Evolutionary conservation across 2,113 vertebrate species (phyloP).

Genomic region (Eurystomus gularis): DNA sequence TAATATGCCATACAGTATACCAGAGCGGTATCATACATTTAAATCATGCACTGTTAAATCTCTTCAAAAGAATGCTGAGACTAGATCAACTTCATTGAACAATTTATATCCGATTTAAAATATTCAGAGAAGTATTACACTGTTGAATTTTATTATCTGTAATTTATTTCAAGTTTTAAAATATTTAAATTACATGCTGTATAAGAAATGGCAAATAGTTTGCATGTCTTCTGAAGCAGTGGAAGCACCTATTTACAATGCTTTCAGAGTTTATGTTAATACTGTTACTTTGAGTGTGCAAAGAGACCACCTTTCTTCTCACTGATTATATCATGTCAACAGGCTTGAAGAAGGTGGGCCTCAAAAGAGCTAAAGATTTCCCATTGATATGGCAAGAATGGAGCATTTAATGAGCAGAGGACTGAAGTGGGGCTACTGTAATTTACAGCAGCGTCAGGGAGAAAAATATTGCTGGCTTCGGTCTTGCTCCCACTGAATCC

Average conservation of each 20-base stretch:
- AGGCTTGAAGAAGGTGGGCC: slow-evolving; percentile 31
- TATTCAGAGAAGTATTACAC: slow-evolving; percentile 42
- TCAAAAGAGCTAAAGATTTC: slow-evolving; percentile 57
- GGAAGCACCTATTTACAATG: background rate
- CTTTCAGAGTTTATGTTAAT: background rate
- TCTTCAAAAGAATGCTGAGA: slow-evolving; percentile 24
- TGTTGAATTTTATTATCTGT: slow-evolving; percentile 36
- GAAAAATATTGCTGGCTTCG: background rate
- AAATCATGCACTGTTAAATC: slow-evolving; percentile 11
- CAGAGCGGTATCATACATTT: background rate
- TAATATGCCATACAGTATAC: background rate
- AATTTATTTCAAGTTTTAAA: slow-evolving; percentile 48
- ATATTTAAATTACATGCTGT: slow-evolving; percentile 37
- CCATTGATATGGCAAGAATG: slow-evolving; percentile 28
- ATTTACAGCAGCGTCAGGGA: slow-evolving; percentile 15
- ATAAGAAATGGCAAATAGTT: slow-evolving; percentile 12
- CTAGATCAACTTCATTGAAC: slow-evolving; percentile 50
- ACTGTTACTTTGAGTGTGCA: background rate
- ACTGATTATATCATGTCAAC: background rate
- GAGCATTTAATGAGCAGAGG: slow-evolving; percentile 45
- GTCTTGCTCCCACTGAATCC: background rate
- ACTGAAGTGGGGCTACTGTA: background rate
- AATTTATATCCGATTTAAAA: slow-evolving; percentile 59
- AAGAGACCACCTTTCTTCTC: background rate
- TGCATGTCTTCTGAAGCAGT: background rate